These are phyloP conservation scores for Rotaria magnacalcarata DNA, from an alignment of 2,888 invertebrate species.

Conservation along the genomic window DNA sequence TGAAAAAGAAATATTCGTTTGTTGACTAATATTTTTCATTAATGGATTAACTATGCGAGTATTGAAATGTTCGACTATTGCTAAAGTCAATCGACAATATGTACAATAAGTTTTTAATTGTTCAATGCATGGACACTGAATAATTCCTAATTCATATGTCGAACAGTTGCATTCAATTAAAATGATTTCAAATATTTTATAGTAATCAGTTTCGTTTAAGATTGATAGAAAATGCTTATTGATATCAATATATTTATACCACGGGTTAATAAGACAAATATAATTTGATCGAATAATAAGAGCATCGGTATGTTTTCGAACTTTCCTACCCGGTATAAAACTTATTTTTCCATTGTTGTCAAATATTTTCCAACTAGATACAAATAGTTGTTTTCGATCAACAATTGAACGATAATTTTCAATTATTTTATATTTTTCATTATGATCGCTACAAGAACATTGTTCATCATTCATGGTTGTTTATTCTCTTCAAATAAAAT, in stretches of 20 bases:
- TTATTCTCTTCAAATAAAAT: too few relatives aligned
- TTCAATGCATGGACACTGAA: neutral
- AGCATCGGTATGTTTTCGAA: neutral
- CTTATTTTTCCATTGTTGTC: neutral
- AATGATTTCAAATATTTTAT: neutral
- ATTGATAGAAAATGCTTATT: neutral
- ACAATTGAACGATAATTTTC: slow-evolving; percentile 1
- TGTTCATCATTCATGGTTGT: neutral
- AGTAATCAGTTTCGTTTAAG: neutral
- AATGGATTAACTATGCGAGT: neutral
- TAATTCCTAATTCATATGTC: neutral
- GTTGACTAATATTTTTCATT: neutral
- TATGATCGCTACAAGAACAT: neutral
- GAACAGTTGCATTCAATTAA: neutral
- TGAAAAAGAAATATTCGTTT: neutral
- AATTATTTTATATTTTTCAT: neutral
- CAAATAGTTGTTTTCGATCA: neutral
- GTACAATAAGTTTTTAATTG: neutral
- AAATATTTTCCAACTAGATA: neutral
- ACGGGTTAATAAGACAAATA: neutral
- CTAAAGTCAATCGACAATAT: neutral
- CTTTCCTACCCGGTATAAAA: neutral
- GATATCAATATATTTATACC: neutral
- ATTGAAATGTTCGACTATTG: neutral
- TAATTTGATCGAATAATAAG: neutral